phyloP scores from a whole-genome alignment of 2,113 vertebrate species.

The Heterocephalus glaber region DNA sequence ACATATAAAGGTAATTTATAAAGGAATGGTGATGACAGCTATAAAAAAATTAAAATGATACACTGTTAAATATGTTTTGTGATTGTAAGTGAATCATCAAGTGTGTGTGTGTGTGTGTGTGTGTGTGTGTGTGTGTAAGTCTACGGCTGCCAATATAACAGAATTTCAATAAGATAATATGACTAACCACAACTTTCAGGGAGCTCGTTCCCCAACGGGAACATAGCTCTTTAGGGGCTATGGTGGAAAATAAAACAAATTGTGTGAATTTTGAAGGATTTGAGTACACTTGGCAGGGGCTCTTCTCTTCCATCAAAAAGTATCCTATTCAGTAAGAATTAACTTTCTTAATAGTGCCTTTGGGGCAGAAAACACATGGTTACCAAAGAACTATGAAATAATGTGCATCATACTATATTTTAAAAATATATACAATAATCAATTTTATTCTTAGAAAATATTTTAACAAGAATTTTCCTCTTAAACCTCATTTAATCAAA shows the following conservation, averaged over 20 bases:
- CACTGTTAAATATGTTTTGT: not conserved
- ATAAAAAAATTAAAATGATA: not conserved
- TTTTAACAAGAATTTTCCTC: not conserved
- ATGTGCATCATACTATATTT: not conserved
- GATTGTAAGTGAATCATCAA: not conserved
- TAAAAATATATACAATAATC: not conserved
- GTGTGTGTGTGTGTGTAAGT: not conserved
- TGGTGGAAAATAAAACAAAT: not conserved
- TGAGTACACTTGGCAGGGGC: not conserved
- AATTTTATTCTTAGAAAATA: not conserved
- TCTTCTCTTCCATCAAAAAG: not conserved
- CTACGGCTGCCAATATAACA: not conserved
- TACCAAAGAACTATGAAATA: not conserved
- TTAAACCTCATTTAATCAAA: conserved; percentile 41
- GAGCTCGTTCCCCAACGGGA: not conserved
- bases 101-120: not conserved
- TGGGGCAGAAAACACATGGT: not conserved
- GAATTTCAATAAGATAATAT: not conserved
- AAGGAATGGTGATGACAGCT: not conserved
- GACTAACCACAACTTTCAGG: not conserved
- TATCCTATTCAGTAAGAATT: not conserved
- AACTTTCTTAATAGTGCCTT: not conserved
- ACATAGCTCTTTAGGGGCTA: not conserved
- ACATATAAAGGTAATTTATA: not conserved
- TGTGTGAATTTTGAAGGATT: not conserved